Conservation (phyloP, 1,140 invertebrate genomes). For the Brachionus calyciflorus region DNA sequence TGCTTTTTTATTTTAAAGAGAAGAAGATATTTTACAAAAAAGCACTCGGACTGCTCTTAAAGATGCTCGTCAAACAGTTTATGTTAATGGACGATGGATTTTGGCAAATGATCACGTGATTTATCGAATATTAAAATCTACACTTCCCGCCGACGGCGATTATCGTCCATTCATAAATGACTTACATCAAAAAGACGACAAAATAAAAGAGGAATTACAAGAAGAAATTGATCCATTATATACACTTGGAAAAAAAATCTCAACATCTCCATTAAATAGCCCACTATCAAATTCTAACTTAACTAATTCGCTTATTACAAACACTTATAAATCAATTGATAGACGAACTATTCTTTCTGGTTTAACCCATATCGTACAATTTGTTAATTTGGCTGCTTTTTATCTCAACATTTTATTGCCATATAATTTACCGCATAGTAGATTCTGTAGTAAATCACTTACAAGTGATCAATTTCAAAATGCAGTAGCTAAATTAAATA, state of each 20-base stretch:
- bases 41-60: slow-evolving; percentile 43
- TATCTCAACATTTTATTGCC: slow-evolving; percentile 39
- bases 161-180: slow-evolving; percentile 3
- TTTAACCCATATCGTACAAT: slow-evolving; percentile 30
- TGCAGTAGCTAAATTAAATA: slow-evolving; percentile 41
- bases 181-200: neutral
- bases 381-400: slow-evolving; percentile 45
- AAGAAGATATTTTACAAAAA: slow-evolving; percentile 43
- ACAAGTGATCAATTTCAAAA: slow-evolving; percentile 40
- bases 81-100: slow-evolving; percentile 42
- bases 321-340: neutral
- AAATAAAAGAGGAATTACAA: slow-evolving; percentile 1
- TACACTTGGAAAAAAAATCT: neutral
- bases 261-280: neutral
- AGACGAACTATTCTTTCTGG: slow-evolving; percentile 16
- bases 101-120: slow-evolving; percentile 33
- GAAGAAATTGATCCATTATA: neutral
- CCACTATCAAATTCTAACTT: neutral
- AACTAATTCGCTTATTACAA: neutral
- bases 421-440: slow-evolving; percentile 43
- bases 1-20: slow-evolving; percentile 1
- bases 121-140: slow-evolving; percentile 29
- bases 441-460: slow-evolving; percentile 9
- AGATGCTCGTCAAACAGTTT: slow-evolving; percentile 43
- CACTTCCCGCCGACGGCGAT: slow-evolving; percentile 26